Percentiles rank a stretch among this genome's conserved stretches.
Conservation (phyloP, 2,113 vertebrate species). For the Hydrochoerus hydrochaeris region DNA sequence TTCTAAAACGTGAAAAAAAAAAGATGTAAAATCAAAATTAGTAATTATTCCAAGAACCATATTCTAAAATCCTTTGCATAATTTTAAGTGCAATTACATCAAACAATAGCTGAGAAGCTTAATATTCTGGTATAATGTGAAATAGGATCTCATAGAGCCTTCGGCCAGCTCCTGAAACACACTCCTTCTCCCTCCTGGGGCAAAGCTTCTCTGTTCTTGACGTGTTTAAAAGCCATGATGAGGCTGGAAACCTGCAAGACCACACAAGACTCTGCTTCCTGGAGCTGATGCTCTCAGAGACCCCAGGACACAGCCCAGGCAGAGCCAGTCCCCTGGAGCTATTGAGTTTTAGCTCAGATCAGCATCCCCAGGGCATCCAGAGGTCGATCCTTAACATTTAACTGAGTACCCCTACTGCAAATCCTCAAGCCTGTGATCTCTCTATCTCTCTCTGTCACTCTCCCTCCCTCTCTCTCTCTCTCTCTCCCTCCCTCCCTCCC, state of each 20-base stretch:
- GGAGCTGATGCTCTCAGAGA: background rate
- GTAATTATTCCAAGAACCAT: conserved; percentile 7
- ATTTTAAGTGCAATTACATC: conserved; percentile 2
- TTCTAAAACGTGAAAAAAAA: background rate
- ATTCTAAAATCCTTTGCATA: background rate
- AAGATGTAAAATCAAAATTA: conserved; percentile 30
- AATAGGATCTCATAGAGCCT: background rate
- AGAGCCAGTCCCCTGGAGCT: background rate
- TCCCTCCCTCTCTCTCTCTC: background rate
- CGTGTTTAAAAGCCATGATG: background rate
- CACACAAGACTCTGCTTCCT: fast-evolving
- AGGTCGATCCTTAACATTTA: background rate
- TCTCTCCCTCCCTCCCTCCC: background rate
- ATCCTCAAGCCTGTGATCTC: background rate
- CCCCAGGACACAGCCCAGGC: background rate
- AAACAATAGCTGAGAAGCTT: background rate
- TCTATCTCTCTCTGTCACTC: background rate
- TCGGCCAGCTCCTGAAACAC: fast-evolving
- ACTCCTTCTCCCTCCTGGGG: background rate
- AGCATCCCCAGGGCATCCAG: background rate
- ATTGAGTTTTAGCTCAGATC: background rate
- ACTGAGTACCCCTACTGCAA: background rate
- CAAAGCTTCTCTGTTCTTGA: background rate
- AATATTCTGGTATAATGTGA: background rate
- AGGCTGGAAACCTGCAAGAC: background rate